Conservation (phyloP, 2,113 vertebrate species). For the Hassar affinis region DNA sequence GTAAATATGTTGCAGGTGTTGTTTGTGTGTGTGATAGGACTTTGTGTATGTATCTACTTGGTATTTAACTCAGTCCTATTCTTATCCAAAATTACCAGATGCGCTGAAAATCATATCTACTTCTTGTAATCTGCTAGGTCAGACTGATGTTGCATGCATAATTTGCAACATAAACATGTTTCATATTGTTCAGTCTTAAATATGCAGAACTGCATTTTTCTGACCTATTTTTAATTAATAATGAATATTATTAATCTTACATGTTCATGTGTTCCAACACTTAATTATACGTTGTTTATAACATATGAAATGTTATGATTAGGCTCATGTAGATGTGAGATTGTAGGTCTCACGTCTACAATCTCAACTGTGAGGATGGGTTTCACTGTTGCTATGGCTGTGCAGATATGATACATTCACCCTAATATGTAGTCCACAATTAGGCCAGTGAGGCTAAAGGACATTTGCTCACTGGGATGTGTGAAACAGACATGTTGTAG, state of each 20-base stretch:
- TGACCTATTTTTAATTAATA: background rate
- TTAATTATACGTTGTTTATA: background rate
- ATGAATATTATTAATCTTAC: background rate
- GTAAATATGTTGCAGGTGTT: constrained; percentile 1
- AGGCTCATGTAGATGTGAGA: background rate
- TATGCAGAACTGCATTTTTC: background rate
- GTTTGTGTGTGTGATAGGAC: background rate
- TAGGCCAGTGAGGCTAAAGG: background rate
- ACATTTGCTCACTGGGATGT: background rate
- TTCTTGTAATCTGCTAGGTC: background rate
- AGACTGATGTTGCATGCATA: background rate
- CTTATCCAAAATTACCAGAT: background rate
- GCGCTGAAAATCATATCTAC: background rate
- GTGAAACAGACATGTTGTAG: constrained; percentile 6
- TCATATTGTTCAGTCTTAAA: background rate
- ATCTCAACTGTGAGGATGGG: background rate
- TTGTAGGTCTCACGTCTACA: too few relatives aligned
- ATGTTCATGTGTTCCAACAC: background rate
- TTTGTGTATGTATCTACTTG: background rate
- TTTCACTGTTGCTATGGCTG: constrained; percentile 11
- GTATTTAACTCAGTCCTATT: background rate
- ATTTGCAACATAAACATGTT: background rate
- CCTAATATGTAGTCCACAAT: background rate
- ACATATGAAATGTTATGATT: too few relatives aligned
- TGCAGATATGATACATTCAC: background rate